A percentile compares a stretch with the other conserved stretches of the same genome.
These are phyloP conservation scores for Lepidurus couesii DNA, from an alignment of 1,140 invertebrate genomes.

Conservation along the genomic window DNA sequence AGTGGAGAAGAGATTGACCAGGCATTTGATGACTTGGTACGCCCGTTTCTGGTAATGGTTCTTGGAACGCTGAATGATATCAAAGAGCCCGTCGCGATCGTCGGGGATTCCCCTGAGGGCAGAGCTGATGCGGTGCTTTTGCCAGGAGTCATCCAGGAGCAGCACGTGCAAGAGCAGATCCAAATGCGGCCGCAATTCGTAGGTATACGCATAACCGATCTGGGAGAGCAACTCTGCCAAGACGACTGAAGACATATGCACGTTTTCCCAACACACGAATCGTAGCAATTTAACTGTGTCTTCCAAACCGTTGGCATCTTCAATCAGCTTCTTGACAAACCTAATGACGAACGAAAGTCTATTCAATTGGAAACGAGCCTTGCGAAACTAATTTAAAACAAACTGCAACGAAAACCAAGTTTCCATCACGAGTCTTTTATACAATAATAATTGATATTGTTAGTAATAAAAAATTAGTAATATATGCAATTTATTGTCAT, in stretches of 20 bases:
- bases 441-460: no score
- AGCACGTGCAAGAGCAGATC: conserved; percentile 82
- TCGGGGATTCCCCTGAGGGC: conserved; percentile 86
- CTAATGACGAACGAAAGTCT: conserved; percentile 47
- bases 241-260: conserved; percentile 79
- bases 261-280: conserved; percentile 95
- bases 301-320: conserved; percentile 85
- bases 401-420: not conserved
- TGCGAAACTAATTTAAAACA: conserved; percentile 1
- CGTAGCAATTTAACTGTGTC: conserved; percentile 82
- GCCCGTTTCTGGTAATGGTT: conserved; percentile 93
- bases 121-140: conserved; percentile 84
- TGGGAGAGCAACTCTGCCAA: conserved; percentile 83
- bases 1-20: conserved; percentile 82
- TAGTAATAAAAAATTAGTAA: no score
- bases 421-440: no score
- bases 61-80: conserved; percentile 85
- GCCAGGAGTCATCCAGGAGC: conserved; percentile 91
- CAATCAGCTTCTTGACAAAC: conserved; percentile 92
- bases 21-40: conserved; percentile 94
- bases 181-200: conserved; percentile 85
- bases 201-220: conserved; percentile 86
- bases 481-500: no score
- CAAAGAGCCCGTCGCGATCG: conserved; percentile 85
- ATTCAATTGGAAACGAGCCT: conserved; percentile 28